phyloP scores from a whole-genome alignment of 2,797 vertebrate genomes.

The Craterocephalus amniculus region DNA sequence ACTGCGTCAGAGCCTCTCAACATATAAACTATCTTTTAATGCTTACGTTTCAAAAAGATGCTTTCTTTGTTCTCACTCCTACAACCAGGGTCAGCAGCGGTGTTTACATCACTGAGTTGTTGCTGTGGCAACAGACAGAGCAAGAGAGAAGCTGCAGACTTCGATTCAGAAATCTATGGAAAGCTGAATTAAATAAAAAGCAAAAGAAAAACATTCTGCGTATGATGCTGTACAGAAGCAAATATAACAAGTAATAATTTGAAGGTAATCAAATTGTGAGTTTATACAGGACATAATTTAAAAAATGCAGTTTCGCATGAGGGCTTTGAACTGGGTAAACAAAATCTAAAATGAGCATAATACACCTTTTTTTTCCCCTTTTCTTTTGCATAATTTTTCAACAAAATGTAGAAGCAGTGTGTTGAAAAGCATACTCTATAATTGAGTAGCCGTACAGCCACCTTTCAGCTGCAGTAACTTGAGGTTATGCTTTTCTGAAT shows the following conservation, averaged over 20 bases:
- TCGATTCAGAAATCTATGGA: slow-evolving; percentile 40
- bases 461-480: not conserved
- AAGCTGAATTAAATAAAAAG: slow-evolving; percentile 20
- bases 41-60: slow-evolving; percentile 62
- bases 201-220: not conserved
- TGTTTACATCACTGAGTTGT: slow-evolving; percentile 73
- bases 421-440: not conserved
- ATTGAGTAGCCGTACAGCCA: not conserved
- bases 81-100: slow-evolving; percentile 38
- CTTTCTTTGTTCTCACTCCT: slow-evolving; percentile 70
- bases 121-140: slow-evolving; percentile 64
- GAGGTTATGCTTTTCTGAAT: not conserved
- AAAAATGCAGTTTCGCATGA: not conserved
- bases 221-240: not conserved
- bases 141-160: slow-evolving; percentile 33
- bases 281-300: not conserved
- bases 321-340: not conserved
- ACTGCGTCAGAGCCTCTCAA: slow-evolving; percentile 69
- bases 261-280: not conserved
- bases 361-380: not conserved
- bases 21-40: slow-evolving; percentile 66
- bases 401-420: not conserved
- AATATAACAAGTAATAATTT: not conserved
- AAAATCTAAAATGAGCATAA: not conserved
- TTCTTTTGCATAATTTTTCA: not conserved